Conservation (phyloP, 2,113 vertebrate genomes). For the Festucalex cinctus region DNA sequence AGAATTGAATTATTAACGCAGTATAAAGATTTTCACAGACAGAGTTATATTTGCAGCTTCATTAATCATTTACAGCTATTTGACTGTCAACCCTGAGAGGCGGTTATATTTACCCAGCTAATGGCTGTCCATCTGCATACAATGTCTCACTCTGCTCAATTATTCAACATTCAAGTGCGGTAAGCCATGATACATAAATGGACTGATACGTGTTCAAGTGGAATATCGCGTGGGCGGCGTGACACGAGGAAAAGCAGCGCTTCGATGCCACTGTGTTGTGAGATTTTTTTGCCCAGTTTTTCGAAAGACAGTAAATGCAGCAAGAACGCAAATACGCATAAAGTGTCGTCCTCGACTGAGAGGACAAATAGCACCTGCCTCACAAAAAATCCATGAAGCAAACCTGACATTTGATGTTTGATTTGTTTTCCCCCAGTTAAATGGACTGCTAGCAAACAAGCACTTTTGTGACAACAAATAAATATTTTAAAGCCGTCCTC, state of each 20-base stretch:
- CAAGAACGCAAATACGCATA: background rate
- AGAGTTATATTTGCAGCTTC: constrained; percentile 71
- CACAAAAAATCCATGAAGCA: constrained; percentile 1
- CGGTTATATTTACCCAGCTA: constrained; percentile 76
- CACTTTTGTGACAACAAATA: constrained; percentile 28
- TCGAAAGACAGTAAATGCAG: constrained; percentile 28
- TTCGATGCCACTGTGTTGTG: constrained; percentile 5
- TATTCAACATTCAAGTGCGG: constrained; percentile 62
- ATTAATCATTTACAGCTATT: constrained; percentile 73
- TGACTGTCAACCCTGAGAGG: constrained; percentile 69
- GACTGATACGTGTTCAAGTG: constrained; percentile 35
- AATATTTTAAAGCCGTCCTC: constrained; percentile 47
- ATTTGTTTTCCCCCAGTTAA: constrained; percentile 20
- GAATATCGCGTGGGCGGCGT: constrained; percentile 15
- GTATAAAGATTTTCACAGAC: constrained; percentile 56
- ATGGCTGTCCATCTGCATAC: constrained; percentile 56
- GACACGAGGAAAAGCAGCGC: constrained; percentile 24
- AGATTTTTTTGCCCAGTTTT: constrained; percentile 18
- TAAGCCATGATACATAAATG: constrained; percentile 50
- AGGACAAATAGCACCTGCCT: constrained; percentile 21
- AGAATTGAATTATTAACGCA: constrained; percentile 69
- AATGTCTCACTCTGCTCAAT: constrained; percentile 60
- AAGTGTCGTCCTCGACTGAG: background rate
- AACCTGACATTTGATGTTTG: constrained; percentile 34
- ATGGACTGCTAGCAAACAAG: constrained; percentile 44